Percentiles rank a stretch among this genome's conserved stretches.
Evolutionary conservation across 2,797 vertebrate genomes (phyloP).

Genomic region (Anas georgica): DNA sequence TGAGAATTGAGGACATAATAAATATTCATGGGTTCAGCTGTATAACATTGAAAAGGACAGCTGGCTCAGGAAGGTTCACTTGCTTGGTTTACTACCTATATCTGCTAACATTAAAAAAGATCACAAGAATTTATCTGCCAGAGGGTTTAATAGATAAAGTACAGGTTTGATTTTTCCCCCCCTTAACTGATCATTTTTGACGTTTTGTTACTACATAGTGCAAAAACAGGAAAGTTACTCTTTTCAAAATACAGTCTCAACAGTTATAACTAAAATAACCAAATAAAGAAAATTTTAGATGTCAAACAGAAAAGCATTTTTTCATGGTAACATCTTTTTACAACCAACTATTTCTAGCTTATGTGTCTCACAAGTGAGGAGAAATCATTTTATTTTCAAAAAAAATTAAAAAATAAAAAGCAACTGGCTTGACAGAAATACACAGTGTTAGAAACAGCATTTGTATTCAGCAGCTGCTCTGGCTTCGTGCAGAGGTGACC

Average conservation of each 20-base stretch:
- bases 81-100: conserved; percentile 65
- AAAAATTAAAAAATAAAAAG: background rate
- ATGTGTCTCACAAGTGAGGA: background rate
- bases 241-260: conserved; percentile 40
- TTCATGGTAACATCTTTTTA: conserved; percentile 57
- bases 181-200: conserved; percentile 62
- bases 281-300: background rate
- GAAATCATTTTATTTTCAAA: background rate
- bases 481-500: background rate
- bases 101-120: conserved; percentile 70
- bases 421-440: background rate
- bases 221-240: conserved; percentile 46
- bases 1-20: conserved; percentile 54
- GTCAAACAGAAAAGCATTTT: conserved; percentile 49
- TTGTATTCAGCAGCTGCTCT: background rate
- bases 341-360: conserved; percentile 9
- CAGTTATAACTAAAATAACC: background rate
- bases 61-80: conserved; percentile 70
- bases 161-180: background rate
- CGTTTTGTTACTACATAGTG: conserved; percentile 56
- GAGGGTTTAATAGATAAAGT: conserved; percentile 49
- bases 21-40: conserved; percentile 72
- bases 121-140: conserved; percentile 66
- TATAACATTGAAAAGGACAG: conserved; percentile 71
- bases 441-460: background rate